Base-by-base conservation (phyloP, 2,113 vertebrate genomes). In the Alaudala cheleensis region DNA sequence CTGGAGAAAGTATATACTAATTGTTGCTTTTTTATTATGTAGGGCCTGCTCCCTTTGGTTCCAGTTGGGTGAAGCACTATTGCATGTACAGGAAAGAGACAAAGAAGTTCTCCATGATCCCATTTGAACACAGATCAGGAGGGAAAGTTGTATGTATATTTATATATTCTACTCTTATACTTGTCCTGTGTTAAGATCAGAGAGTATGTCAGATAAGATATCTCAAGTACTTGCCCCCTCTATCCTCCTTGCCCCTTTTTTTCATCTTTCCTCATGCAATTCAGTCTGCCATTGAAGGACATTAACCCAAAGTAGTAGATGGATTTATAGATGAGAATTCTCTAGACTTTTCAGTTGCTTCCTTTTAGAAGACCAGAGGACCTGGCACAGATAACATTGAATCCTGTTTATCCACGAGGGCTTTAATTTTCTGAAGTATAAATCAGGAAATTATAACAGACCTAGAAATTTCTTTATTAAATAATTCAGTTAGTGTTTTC, bases 1-100 rank as follows among this genome's bases (percentile, higher is more conserved):
- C 23, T 82, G 37, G 16, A 61, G 61, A 39, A 33, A 73, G 17
- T n/a, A 7, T 8, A 5, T 74, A 10, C 11, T n/a, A 1, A 15
- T 62, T 65, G 47, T 67, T 58, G 54, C 9, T 96, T 56, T 39
- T 39, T 4, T 90, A 77, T 92, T 42, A 53, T 95, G 37, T 80
- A 99, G 99, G 99, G 73, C 99, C 99, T 19, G 99, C 99, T 82
- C 99, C 99, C 3, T 99, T 99, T 90, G 99, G 99, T 81, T 99
- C 99, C 93, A 99, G 98, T 39, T 99, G 99, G 99, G 99, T 99
- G 74, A 99, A 99, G 95, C 99, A 99, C 92, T 99, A 99, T 95
- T 99, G 98, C 96, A 99, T 98, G 7, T 99, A 99, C 61, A 98
- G 98, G 79, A 99, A 99, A 86, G 98, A 99, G n/a, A 98, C 99